Conservation (phyloP, 2,797 vertebrate genomes). For the Fistularia tabacaria region DNA sequence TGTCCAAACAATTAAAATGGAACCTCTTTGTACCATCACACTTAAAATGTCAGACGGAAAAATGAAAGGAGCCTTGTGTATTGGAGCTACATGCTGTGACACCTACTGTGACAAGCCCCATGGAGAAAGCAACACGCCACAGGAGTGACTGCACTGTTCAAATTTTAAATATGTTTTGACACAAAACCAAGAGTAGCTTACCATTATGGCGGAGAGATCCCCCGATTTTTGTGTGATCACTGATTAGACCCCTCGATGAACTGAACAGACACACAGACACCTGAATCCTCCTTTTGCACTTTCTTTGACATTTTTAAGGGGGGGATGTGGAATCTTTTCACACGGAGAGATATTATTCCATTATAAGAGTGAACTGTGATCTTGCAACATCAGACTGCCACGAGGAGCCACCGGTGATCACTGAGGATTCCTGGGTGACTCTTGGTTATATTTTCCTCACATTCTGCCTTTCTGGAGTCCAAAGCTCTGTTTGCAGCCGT, state of each 20-base stretch:
- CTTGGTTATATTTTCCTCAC: constrained; percentile 52
- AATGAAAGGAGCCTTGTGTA: constrained; percentile 68
- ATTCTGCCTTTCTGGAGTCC: constrained; percentile 52
- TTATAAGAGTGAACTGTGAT: constrained; percentile 62
- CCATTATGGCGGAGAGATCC: constrained; percentile 67
- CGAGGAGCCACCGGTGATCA: constrained; percentile 65
- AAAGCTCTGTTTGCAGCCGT: constrained; percentile 38
- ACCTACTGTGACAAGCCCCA: constrained; percentile 70
- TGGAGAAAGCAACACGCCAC: constrained; percentile 57
- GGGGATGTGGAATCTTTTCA: constrained; percentile 62
- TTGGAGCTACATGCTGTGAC: constrained; percentile 51
- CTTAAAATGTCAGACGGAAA: constrained; percentile 70
- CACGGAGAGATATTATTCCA: constrained; percentile 62
- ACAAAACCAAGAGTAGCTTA: constrained; percentile 74
- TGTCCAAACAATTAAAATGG: constrained; percentile 79
- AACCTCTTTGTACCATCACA: constrained; percentile 73
- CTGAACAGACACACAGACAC: constrained; percentile 67
- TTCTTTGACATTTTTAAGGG: constrained; percentile 57
- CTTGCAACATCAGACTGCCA: constrained; percentile 60
- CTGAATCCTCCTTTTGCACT: constrained; percentile 69
- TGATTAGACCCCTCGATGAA: constrained; percentile 70
- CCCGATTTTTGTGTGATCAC: constrained; percentile 64
- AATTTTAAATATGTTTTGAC: constrained; percentile 82
- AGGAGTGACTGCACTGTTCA: constrained; percentile 67
- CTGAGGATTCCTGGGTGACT: constrained; percentile 61